Conservation (phyloP, 2,888 invertebrate genomes). For the Fabriciana adippe region DNA sequence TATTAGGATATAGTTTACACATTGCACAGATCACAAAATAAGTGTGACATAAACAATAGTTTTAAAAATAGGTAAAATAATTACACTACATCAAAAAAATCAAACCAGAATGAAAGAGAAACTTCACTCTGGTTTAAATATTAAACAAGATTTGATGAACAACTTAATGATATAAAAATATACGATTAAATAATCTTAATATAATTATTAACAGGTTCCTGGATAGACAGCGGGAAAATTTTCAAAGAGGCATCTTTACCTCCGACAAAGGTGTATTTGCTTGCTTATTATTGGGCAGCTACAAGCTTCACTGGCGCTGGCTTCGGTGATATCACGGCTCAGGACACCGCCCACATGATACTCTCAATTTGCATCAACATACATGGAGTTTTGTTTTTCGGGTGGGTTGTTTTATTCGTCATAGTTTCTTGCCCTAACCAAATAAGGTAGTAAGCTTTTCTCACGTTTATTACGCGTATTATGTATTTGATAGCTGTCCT, state of each 20-base stretch:
- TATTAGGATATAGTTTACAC: too few relatives aligned
- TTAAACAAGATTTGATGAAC: too few relatives aligned
- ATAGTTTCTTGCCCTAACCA: conserved; percentile 30
- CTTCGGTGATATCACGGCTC: conserved; percentile 75
- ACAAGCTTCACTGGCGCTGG: conserved; percentile 74
- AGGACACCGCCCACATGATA: conserved; percentile 67
- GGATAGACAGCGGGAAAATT: conserved; percentile 64
- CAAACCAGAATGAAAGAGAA: too few relatives aligned
- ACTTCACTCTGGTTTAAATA: too few relatives aligned
- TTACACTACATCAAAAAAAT: too few relatives aligned
- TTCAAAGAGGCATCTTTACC: conserved; percentile 53
- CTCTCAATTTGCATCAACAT: conserved; percentile 68
- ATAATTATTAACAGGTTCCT: conserved; percentile 56
- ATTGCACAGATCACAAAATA: too few relatives aligned
- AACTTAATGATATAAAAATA: neutral
- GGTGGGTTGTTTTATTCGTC: conserved; percentile 55
- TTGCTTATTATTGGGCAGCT: conserved; percentile 76
- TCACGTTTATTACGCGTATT: neutral
- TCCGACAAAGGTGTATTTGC: conserved; percentile 64
- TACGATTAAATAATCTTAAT: neutral
- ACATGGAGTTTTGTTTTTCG: conserved; percentile 76
- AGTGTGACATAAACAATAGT: too few relatives aligned
- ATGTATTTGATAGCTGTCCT: neutral
- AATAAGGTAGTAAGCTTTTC: conserved; percentile 24
- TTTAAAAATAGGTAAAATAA: too few relatives aligned